phyloP scores from a whole-genome alignment of 2,888 invertebrate species.

The Corbicula japonica region DNA sequence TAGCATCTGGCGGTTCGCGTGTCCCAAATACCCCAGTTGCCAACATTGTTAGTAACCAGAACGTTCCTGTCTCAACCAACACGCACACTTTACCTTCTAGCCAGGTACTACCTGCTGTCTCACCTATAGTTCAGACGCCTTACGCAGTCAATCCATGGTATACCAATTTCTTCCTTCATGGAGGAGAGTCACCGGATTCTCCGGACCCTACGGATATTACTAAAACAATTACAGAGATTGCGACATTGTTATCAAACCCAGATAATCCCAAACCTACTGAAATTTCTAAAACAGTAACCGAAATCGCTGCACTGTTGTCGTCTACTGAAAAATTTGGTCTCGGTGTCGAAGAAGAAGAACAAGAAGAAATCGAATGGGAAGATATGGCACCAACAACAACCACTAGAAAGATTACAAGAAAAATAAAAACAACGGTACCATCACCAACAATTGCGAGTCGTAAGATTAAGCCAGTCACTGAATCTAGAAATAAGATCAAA shows the following conservation, averaged over 20 bases:
- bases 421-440: not conserved
- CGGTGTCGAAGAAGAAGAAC: not conserved
- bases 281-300: not conserved
- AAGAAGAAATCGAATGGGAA: conserved; percentile 30
- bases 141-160: too few species aligned
- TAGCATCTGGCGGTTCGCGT: too few species aligned
- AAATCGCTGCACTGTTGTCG: not conserved
- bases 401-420: conserved; percentile 9
- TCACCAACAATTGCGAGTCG: not conserved
- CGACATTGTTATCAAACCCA: not conserved
- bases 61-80: too few species aligned
- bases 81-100: too few species aligned
- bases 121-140: too few species aligned
- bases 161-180: too few species aligned
- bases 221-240: not conserved
- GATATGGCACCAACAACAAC: conserved; percentile 18
- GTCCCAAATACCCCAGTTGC: too few species aligned
- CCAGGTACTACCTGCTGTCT: too few species aligned
- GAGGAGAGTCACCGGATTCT: conserved; percentile 2
- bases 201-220: conserved; percentile 9
- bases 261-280: conserved; percentile 14
- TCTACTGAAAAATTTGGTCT: not conserved
- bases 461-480: conserved; percentile 3
- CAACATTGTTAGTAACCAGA: too few species aligned
- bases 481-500: conserved; percentile 3